Evolutionary conservation across 1,140 invertebrate genomes (phyloP), one percentile per base, ranked within the genome.

Genomic region (Habropoda laboriosa): DNA sequence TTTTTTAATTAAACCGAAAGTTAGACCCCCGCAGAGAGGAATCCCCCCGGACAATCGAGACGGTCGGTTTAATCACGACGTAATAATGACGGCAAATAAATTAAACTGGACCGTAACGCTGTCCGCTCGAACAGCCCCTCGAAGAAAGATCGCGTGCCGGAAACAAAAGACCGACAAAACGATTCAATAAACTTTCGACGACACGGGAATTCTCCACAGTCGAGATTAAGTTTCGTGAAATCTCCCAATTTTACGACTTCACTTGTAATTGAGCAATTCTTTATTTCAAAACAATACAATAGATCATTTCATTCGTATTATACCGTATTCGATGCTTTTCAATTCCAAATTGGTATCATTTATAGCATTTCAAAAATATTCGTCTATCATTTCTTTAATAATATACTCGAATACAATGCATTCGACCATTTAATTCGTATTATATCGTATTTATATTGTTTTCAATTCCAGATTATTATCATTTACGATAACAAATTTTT

Each of bases 1-100:
- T 89, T 89, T 88, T 89, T 90, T 87, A 90, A 89, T 90, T 89
- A 87, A 87, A 88, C 79, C 80, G 79, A 89, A 88, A 87, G 82
- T 85, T 81, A 64, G 81, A 70, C 66, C 40, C 80, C 86, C 74
- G 55, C 40, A 21, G 70, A 70, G 72, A 21, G 63, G 70, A 58
- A 38, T 64, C 40, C 47, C 49, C 55, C 24, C 53, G 57, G 80
- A 87, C 85, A 83, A 86, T 86, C 81, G 84, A 71, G 74, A 61
- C 81, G 58, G 77, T 42, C 67, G 67, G 80, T 88, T 88, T 88
- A 89, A 89, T 89, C 87, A 85, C 85, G 79, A 83, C 81, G 85
- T 83, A 89, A 88, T 89, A 87, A 87, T 85, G 87, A 85, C 77
- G 79, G 82, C 83, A 83, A 77, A 86, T 89, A 89, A 88, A 89